Evolutionary conservation across 2,888 invertebrate genomes (phyloP).

Genomic region (Sesamia inferens): DNA sequence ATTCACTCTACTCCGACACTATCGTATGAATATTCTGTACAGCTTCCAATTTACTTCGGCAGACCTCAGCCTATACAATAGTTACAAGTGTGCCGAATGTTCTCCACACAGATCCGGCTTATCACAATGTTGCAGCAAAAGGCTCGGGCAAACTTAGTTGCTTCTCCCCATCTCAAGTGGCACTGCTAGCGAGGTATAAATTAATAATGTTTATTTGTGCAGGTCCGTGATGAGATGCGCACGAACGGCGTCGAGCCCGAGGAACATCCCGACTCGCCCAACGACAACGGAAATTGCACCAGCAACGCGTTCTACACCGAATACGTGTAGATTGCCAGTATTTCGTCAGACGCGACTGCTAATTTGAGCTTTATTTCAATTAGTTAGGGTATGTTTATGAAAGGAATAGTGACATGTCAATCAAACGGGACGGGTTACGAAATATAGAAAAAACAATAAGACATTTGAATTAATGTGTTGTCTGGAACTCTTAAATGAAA

Average conservation of each 20-base stretch:
- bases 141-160: conserved; percentile 6
- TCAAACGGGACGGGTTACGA: conserved; percentile 13
- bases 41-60: not conserved
- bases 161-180: not conserved
- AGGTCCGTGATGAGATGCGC: conserved; percentile 91
- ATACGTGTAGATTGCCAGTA: conserved; percentile 70
- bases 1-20: not conserved
- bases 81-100: not conserved
- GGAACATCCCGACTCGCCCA: conserved; percentile 90
- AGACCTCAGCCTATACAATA: not conserved
- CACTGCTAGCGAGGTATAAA: conserved; percentile 18
- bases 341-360: conserved; percentile 48
- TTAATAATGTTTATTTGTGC: conserved; percentile 44
- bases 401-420: not conserved
- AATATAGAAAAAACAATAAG: not conserved
- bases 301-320: conserved; percentile 90
- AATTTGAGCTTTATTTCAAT: conserved; percentile 48
- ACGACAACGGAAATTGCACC: conserved; percentile 91
- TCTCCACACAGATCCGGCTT: not conserved
- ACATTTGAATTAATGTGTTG: not conserved
- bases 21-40: not conserved
- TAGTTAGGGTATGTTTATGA: conserved; percentile 4
- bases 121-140: conserved; percentile 7
- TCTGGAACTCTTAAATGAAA: not conserved
- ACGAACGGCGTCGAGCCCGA: conserved; percentile 91